Evolutionary conservation across 2,113 vertebrate genomes (phyloP), one percentile per base, ranked within the genome.

Genomic region (Bujurquina vittata): DNA sequence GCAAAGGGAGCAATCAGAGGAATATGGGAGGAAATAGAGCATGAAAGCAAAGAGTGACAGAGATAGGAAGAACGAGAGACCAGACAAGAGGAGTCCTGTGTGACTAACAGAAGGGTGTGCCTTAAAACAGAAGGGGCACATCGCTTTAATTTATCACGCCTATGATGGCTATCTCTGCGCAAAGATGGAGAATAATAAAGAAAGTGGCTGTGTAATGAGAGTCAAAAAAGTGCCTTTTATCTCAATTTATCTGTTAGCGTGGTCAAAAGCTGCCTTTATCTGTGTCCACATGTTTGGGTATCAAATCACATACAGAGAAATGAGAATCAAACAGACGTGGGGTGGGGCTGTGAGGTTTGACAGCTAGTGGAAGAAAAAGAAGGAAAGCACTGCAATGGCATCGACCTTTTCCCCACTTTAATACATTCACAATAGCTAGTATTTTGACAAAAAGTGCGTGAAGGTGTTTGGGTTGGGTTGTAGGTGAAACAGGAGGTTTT

Each of bases 21-120:
- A 76, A 63, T 75, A 86, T 72, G 61, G 17, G 62, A 88, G 79
- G 80, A 87, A 94, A 59, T 77, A 46, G 87, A 93, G 88, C 85
- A 2, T 89, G 85, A 88, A 91, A 84, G 82, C 60, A 56, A 61
- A 59, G 10, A 56, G 62, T 69, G 77, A 81, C 35, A 65, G 54
- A 56, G 57, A 75, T 46, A 49, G 69, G 40, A 69, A 43, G 22
- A 60, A 65, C 78, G 22, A 80, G 73, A 77, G 54, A 76, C 20
- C 37, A 79, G 56, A 79, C 57, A 58, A 58, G 14, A 60, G 74
- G 82, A 79, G 81, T 72, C 62, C 35, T 83, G 75, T 31, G 40
- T 82, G 85, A 85, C 81, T 72, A 81, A 90, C 54, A 84, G 55
- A 79, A 77, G 81, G 75, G 59, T 73, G 87, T 69, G 84, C 26